Percentiles rank a stretch among this genome's conserved stretches.
Conservation (phyloP, 2,113 vertebrate genomes). For the Solea solea region DNA sequence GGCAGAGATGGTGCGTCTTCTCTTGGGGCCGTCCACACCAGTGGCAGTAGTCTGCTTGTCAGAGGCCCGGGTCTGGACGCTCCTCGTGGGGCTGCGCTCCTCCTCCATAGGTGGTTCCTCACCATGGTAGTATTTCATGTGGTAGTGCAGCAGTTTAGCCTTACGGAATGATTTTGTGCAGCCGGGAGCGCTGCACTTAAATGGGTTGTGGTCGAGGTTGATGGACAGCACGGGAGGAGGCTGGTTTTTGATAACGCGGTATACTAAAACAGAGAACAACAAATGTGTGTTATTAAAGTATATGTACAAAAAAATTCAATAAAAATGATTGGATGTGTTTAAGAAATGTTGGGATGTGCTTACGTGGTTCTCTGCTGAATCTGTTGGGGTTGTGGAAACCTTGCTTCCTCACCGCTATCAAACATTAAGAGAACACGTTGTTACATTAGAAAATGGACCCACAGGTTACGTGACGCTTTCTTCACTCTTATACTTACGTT, state of each 20-base stretch:
- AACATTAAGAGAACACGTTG: conserved; percentile 2
- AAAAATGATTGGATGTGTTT: background rate
- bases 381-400: conserved; percentile 84
- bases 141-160: conserved; percentile 96
- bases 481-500: conserved; percentile 61
- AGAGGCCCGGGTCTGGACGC: conserved; percentile 87
- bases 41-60: conserved; percentile 79
- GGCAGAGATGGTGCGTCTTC: conserved; percentile 86
- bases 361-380: conserved; percentile 86
- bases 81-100: conserved; percentile 83
- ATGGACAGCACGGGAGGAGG: conserved; percentile 83
- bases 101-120: conserved; percentile 87
- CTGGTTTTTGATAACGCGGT: conserved; percentile 88
- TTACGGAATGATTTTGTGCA: conserved; percentile 96
- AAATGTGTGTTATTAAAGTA: background rate
- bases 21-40: conserved; percentile 83
- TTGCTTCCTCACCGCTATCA: conserved; percentile 80
- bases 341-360: conserved; percentile 47
- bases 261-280: conserved; percentile 78
- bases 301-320: background rate
- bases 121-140: conserved; percentile 98
- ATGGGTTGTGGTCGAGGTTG: conserved; percentile 93
- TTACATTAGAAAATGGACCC: background rate
- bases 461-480: background rate
- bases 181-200: conserved; percentile 92